Conservation (phyloP, 2,113 vertebrate genomes). For the Propithecus coquereli region DNA sequence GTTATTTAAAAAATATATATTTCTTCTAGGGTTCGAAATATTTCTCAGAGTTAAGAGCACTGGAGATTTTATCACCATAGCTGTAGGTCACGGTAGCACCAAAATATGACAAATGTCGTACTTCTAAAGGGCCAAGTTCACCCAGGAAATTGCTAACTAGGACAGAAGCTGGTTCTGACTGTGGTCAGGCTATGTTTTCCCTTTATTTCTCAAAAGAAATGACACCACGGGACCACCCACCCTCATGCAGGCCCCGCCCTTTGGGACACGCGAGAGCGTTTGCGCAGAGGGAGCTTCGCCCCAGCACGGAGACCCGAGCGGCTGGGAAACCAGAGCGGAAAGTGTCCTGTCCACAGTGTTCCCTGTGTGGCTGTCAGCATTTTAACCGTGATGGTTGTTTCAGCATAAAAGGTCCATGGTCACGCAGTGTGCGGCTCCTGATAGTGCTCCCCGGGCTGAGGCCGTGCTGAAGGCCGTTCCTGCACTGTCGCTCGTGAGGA, state of each 20-base stretch:
- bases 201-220: neutral
- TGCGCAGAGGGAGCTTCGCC: neutral
- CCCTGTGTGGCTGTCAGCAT: neutral
- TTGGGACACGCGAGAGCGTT: neutral
- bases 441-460: fast-evolving
- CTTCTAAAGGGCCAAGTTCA: neutral
- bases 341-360: neutral
- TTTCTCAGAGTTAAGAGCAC: neutral
- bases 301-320: neutral
- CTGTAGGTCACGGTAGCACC: neutral
- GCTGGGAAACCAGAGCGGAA: neutral
- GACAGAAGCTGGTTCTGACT: neutral
- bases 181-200: neutral
- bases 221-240: fast-evolving
- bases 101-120: neutral
- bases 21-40: neutral
- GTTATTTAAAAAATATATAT: neutral
- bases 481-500: fast-evolving
- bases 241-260: no score
- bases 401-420: fast-evolving
- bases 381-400: neutral
- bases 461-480: fast-evolving
- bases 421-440: fast-evolving
- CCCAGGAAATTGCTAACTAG: neutral
- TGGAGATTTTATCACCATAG: neutral